Evolutionary conservation across 1,140 invertebrate species (phyloP), one percentile per base, ranked within the genome.

Genomic region (Chelonus insularis): DNA sequence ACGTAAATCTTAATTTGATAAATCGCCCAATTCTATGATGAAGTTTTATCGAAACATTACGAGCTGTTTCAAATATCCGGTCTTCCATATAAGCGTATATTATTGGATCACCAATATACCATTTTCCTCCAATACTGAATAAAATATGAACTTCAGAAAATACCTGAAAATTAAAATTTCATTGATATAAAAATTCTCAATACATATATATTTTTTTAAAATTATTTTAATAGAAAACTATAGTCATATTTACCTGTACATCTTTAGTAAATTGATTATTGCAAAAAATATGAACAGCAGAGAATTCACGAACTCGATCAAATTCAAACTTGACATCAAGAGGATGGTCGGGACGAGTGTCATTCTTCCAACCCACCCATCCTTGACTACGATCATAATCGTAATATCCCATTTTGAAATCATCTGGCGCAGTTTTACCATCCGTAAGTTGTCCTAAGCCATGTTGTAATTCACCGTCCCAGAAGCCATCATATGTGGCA

Each of bases 361-460:
- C 92, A 80, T 95, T 95, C 62, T 88, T 86, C 94, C 95, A 97
- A 0, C 94, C 94, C 6, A 97, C 91, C 95, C 95, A 97, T 23
- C 90, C 88, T 74, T 90, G 90, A 51, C 81, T 84, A 74, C 78
- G 80, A 29, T 86, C 86, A 32, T 82, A 76, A 55, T 85, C 84
- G 60, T 84, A 83, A 50, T 84, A 85, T 63, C 87, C 85, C 66
- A 86, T 80, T 72, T 91, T 89, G 75, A 92, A 93, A 75, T 93
- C 89, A 39, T 91, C 88, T n/a, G 87, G 85, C 1, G 90, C 89
- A 39, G 78, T 81, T 39, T 81, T 82, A 16, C 90, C 90, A 73
- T 97, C 94, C 12, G 89, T 90, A 56, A 97, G 83, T 73, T 94
- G 91, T n/a, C 95, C 95, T 1, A 97, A 80, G 14, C 95, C 95